Percentiles rank a stretch among this genome's conserved stretches.
Evolutionary conservation across 1,140 invertebrate species (phyloP).

Genomic region (Caenorhabditis tropicalis): DNA sequence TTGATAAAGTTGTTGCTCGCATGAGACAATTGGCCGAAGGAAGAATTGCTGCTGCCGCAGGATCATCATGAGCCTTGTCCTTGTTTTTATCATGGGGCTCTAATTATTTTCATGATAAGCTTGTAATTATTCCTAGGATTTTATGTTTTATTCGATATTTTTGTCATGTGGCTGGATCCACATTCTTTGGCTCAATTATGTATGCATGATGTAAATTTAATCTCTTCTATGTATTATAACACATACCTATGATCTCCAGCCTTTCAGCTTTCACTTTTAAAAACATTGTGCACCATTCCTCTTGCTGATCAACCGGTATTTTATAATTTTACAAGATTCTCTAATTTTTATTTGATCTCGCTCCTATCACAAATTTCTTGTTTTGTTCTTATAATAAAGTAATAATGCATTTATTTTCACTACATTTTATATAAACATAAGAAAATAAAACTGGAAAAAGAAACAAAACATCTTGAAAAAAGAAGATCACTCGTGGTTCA

Average conservation of each 20-base stretch:
- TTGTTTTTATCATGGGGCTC: neutral
- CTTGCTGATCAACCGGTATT: neutral
- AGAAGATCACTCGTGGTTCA: neutral
- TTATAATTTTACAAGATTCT: neutral
- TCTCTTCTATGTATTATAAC: neutral
- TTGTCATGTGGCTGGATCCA: neutral
- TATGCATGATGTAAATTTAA: too few relatives aligned
- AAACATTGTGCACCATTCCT: neutral
- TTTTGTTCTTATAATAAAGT: neutral
- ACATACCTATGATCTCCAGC: neutral
- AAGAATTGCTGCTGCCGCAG: neutral
- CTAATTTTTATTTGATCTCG: neutral
- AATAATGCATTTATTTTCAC: neutral
- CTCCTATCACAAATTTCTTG: neutral
- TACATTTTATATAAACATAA: too few relatives aligned
- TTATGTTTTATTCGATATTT: neutral
- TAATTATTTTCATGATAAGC: neutral
- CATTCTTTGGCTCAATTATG: neutral
- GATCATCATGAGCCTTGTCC: neutral
- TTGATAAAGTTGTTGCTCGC: slow-evolving; percentile 12
- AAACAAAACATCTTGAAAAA: too few relatives aligned
- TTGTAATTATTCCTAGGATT: too few relatives aligned
- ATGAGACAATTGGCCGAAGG: neutral
- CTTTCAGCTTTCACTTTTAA: slow-evolving; percentile 2
- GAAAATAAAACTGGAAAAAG: too few relatives aligned